These are phyloP conservation scores for Kryphioiulus occultus DNA, from an alignment of 2,888 invertebrate species.

Conservation along the genomic window DNA sequence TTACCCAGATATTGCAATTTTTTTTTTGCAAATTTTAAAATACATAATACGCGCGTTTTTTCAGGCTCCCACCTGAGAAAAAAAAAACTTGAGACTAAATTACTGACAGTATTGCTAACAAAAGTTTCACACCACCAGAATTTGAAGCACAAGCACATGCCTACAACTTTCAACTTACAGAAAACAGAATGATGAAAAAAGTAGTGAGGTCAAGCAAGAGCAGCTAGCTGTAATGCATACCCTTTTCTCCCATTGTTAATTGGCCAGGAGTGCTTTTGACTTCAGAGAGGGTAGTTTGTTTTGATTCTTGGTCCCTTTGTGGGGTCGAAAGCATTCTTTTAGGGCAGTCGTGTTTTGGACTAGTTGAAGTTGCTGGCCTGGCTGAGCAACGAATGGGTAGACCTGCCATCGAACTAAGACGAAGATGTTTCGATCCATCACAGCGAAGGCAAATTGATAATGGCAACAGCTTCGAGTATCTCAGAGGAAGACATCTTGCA, in stretches of 20 bases:
- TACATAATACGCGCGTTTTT: too few relatives aligned
- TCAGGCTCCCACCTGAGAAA: too few relatives aligned
- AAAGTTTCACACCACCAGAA: too few relatives aligned
- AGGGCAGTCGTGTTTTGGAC: neutral
- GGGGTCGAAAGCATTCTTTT: neutral
- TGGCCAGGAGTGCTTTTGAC: neutral
- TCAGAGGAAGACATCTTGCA: neutral
- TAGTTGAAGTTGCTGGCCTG: neutral
- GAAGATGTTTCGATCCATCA: neutral
- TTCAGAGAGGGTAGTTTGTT: neutral
- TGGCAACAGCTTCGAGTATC: neutral
- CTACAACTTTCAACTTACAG: too few relatives aligned
- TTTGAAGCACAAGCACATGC: too few relatives aligned
- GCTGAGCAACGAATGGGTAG: neutral
- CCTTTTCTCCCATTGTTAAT: conserved; percentile 42
- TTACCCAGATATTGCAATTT: too few relatives aligned
- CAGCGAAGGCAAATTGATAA: neutral
- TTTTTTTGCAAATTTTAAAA: too few relatives aligned
- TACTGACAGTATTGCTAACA: too few relatives aligned
- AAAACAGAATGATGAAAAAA: too few relatives aligned
- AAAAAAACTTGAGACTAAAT: too few relatives aligned
- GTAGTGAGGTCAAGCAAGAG: too few relatives aligned
- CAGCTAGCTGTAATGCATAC: neutral
- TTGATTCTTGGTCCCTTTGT: conserved; percentile 25
- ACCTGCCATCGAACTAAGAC: neutral